phyloP scores from a whole-genome alignment of 1,140 invertebrate genomes.

The Heliconius himera region DNA sequence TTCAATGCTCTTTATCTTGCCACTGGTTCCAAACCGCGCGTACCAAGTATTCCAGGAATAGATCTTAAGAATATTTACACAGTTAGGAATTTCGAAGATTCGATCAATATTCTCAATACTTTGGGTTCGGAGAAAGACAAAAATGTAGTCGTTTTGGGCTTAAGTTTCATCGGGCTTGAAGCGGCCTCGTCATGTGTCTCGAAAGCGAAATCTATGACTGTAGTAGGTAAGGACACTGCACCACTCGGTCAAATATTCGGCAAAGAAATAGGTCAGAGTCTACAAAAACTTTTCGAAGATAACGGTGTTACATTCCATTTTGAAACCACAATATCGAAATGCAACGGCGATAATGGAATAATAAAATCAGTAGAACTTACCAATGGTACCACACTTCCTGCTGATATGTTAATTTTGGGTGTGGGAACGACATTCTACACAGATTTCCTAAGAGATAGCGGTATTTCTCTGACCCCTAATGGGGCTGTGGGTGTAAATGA shows the following conservation, averaged over 20 bases:
- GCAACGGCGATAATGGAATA: slow-evolving; percentile 83
- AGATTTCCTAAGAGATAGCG: slow-evolving; percentile 89
- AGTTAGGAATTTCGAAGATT: slow-evolving; percentile 88
- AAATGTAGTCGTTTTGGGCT: slow-evolving; percentile 89
- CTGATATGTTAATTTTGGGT: slow-evolving; percentile 92
- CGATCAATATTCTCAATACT: slow-evolving; percentile 82
- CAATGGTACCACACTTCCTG: slow-evolving; percentile 86
- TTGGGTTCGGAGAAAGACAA: slow-evolving; percentile 79
- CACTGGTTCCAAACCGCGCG: slow-evolving; percentile 88
- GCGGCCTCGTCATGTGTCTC: slow-evolving; percentile 88
- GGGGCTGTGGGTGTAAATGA: slow-evolving; percentile 89
- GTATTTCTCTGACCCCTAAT: slow-evolving; percentile 85
- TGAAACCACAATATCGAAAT: slow-evolving; percentile 83
- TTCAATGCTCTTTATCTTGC: slow-evolving; percentile 92
- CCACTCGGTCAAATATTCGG: slow-evolving; percentile 91
- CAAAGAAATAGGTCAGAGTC: slow-evolving; percentile 85
- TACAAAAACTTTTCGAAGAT: slow-evolving; percentile 84
- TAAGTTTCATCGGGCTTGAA: slow-evolving; percentile 93
- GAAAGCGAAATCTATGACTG: slow-evolving; percentile 90
- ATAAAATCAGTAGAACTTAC: slow-evolving; percentile 85
- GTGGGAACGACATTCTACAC: slow-evolving; percentile 92
- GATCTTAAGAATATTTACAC: slow-evolving; percentile 89
- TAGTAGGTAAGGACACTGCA: slow-evolving; percentile 87
- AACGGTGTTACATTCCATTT: slow-evolving; percentile 89
- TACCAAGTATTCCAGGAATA: slow-evolving; percentile 83